Evolutionary conservation across 2,888 invertebrate genomes (phyloP).

Genomic region (Limnephilus auricula): DNA sequence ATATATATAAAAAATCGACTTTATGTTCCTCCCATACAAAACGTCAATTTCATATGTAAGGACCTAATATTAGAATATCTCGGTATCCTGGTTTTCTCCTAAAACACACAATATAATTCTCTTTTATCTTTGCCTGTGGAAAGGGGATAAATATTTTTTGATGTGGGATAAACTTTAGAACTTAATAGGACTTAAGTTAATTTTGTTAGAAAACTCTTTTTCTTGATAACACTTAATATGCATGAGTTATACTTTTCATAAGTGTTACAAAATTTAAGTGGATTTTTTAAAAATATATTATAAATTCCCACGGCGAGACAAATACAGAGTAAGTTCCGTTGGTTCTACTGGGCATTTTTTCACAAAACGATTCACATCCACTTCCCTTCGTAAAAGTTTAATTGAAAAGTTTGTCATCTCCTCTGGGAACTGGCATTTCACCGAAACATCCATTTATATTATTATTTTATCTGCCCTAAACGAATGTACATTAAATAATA

Average conservation of each 20-base stretch:
- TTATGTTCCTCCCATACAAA: too few species aligned
- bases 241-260: not conserved
- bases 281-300: not conserved
- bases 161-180: too few species aligned
- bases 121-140: too few species aligned
- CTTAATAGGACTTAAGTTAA: not conserved
- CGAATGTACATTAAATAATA: not conserved
- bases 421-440: not conserved
- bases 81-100: too few species aligned
- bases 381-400: slow-evolving; percentile 55
- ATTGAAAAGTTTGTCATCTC: slow-evolving; percentile 63
- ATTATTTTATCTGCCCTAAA: not conserved
- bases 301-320: not conserved
- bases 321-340: not conserved
- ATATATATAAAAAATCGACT: too few species aligned
- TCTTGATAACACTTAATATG: not conserved
- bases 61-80: too few species aligned
- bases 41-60: too few species aligned
- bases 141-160: too few species aligned
- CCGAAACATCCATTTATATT: slow-evolving; percentile 6
- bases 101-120: too few species aligned
- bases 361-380: not conserved
- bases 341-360: not conserved
- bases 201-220: not conserved
- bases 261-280: not conserved